A percentile compares a stretch with the other conserved stretches of the same genome.
Conservation (phyloP, 1,140 invertebrate genomes). For the Neodiprion lecontei region DNA sequence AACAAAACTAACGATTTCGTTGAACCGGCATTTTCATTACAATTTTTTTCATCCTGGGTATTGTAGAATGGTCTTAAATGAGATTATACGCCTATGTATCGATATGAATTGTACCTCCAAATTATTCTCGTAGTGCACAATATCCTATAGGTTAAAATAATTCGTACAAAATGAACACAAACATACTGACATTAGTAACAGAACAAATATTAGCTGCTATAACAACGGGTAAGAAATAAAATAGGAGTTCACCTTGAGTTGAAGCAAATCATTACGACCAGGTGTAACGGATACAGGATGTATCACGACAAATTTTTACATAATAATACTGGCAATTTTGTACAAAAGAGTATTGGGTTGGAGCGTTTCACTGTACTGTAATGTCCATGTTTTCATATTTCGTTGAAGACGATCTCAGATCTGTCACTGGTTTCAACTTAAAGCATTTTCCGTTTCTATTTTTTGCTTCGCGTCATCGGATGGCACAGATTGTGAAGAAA, state of each 20-base stretch:
- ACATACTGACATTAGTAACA: too few relatives aligned
- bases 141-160: too few relatives aligned
- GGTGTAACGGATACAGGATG: neutral
- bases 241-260: neutral
- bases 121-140: too few relatives aligned
- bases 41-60: too few relatives aligned
- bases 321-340: neutral
- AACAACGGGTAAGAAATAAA: neutral
- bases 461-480: neutral
- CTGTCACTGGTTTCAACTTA: neutral
- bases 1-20: conserved; percentile 1
- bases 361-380: neutral
- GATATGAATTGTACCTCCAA: too few relatives aligned
- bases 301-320: neutral
- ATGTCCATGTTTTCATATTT: neutral
- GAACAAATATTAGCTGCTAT: neutral
- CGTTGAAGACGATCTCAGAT: neutral
- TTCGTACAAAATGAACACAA: too few relatives aligned
- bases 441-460: neutral
- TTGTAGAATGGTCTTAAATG: too few relatives aligned
- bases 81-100: too few relatives aligned
- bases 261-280: neutral
- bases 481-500: conserved; percentile 22
- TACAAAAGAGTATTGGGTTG: neutral
- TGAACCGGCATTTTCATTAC: too few relatives aligned